These are phyloP conservation scores for Latheticus oryzae DNA, from an alignment of 2,888 invertebrate genomes.

Conservation along the genomic window DNA sequence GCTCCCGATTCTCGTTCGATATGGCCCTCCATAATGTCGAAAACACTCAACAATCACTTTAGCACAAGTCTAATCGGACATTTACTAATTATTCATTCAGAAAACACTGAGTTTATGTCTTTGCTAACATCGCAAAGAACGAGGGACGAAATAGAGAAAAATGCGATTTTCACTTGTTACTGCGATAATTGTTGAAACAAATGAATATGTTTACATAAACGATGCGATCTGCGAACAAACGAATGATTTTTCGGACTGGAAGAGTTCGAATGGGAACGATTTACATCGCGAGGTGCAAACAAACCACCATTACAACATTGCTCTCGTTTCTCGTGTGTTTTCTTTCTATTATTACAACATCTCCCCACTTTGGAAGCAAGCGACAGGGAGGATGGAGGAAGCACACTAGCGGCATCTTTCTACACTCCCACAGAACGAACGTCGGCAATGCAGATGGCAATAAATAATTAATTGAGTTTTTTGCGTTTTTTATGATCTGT, in stretches of 20 bases:
- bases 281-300: constrained; percentile 35
- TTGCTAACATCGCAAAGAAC: constrained; percentile 22
- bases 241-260: neutral
- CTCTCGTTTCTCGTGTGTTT: constrained; percentile 44
- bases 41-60: constrained; percentile 10
- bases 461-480: no score
- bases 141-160: no score
- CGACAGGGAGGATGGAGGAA: no score
- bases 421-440: no score
- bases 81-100: no score
- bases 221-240: constrained; percentile 17
- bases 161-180: constrained; percentile 28
- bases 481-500: no score
- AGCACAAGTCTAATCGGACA: no score
- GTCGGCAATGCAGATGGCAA: no score
- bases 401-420: constrained; percentile 4
- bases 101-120: constrained; percentile 21
- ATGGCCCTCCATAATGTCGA: constrained; percentile 72
- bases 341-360: constrained; percentile 46
- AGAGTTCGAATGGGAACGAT: constrained; percentile 8
- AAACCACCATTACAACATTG: constrained; percentile 49
- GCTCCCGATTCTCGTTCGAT: constrained; percentile 88
- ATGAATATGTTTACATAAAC: no score
- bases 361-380: constrained; percentile 29
- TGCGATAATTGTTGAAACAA: constrained; percentile 6